Percentiles rank a stretch among this genome's conserved stretches.
phyloP scores from a whole-genome alignment of 2,113 vertebrate genomes.

The Bombycilla garrulus region DNA sequence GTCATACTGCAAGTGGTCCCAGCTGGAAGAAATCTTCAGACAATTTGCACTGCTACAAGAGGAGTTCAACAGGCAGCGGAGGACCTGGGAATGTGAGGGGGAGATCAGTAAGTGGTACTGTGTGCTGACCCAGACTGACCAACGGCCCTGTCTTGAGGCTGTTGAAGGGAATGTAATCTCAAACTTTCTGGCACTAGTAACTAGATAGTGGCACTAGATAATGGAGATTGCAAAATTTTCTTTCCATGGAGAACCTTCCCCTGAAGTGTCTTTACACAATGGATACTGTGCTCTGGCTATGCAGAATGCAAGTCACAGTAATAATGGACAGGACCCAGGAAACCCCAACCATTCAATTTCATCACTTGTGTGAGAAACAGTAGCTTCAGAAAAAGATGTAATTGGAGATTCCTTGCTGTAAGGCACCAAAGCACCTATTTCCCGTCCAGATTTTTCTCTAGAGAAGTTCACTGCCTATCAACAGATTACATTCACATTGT shows the following conservation, averaged over 20 bases:
- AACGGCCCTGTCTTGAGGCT: neutral
- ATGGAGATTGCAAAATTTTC: neutral
- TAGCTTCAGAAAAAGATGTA: neutral
- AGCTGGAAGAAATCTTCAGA: neutral
- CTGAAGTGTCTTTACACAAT: neutral
- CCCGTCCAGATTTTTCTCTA: neutral
- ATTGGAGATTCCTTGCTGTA: neutral
- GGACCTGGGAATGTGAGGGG: neutral
- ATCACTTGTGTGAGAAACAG: neutral
- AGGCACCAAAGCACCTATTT: neutral
- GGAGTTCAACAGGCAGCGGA: neutral
- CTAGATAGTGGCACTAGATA: neutral
- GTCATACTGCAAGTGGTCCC: neutral
- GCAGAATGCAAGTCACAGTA: neutral
- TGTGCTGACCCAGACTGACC: neutral
- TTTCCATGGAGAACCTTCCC: neutral
- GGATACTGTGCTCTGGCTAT: neutral
- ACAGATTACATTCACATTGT: neutral
- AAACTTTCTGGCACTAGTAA: neutral
- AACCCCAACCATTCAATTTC: neutral
- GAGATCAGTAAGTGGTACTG: neutral
- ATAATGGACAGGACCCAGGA: neutral
- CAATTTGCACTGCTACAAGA: neutral
- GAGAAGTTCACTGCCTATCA: neutral
- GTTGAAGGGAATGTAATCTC: neutral